Conservation (phyloP, 2,113 vertebrate species). For the Seriola aureovittata region DNA sequence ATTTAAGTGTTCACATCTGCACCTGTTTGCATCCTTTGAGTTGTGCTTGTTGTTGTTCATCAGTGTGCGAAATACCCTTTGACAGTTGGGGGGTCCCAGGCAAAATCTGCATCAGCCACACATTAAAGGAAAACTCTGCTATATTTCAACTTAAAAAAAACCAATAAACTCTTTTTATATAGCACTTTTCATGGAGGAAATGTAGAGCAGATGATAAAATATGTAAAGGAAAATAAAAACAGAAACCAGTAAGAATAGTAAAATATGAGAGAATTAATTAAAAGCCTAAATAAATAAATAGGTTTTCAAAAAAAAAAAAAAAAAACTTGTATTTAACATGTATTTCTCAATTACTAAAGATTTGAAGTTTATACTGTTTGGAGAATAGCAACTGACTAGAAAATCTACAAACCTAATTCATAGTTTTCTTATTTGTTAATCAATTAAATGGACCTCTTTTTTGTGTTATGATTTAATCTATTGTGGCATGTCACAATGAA, state of each 20-base stretch:
- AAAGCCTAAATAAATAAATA: too few species aligned
- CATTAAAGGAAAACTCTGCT: background rate
- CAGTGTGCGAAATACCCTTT: constrained; percentile 42
- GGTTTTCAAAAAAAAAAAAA: too few species aligned
- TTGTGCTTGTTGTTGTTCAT: constrained; percentile 42
- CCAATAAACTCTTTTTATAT: too few species aligned
- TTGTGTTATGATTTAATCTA: background rate
- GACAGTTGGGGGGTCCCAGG: fast-evolving
- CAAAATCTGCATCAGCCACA: background rate
- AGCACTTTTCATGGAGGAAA: too few species aligned
- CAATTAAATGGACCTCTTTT: too few species aligned
- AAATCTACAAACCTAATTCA: background rate
- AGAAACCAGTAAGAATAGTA: too few species aligned
- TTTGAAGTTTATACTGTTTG: background rate
- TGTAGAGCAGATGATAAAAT: too few species aligned
- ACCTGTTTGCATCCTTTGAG: constrained; percentile 38
- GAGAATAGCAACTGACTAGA: too few species aligned
- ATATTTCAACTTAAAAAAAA: background rate
- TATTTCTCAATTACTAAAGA: too few species aligned
- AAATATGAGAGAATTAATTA: too few species aligned
- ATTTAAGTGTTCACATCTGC: background rate
- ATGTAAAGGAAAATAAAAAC: too few species aligned
- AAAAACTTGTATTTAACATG: too few species aligned
- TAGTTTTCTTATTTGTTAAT: background rate
- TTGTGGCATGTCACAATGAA: background rate